Conservation (phyloP, 2,113 vertebrate genomes). For the Paradoxurus hermaphroditus region DNA sequence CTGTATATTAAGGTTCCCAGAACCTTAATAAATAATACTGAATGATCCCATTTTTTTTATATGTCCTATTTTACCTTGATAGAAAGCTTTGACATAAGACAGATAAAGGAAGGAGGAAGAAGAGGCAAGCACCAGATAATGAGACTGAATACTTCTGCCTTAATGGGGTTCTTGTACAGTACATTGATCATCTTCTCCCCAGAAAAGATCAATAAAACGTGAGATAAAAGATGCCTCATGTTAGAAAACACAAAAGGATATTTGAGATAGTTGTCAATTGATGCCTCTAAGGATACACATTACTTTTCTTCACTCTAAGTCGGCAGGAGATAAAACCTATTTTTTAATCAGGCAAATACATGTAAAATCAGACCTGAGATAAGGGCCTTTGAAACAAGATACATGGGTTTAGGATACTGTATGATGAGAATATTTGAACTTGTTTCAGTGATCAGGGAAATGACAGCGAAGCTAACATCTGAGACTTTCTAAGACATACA, state of each 20-base stretch:
- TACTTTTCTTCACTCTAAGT: background rate
- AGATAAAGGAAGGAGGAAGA: background rate
- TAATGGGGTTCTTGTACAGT: background rate
- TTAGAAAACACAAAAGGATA: background rate
- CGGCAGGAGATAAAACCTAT: background rate
- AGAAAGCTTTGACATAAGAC: background rate
- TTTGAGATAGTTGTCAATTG: background rate
- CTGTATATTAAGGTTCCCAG: no score
- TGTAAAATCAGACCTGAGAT: background rate
- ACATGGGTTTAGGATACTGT: background rate
- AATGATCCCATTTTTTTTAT: no score
- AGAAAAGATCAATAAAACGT: background rate
- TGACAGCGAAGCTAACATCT: background rate
- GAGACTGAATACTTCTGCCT: background rate
- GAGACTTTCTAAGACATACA: background rate
- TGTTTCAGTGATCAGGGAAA: background rate
- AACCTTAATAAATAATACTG: background rate
- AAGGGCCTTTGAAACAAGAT: background rate
- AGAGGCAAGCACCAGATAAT: background rate
- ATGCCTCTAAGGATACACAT: background rate
- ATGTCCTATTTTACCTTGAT: background rate
- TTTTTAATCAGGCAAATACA: background rate
- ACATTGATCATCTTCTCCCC: background rate
- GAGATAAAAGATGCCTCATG: background rate
- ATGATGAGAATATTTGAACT: background rate